phyloP scores from a whole-genome alignment of 2,888 invertebrate species.

The Tridacna gigas region DNA sequence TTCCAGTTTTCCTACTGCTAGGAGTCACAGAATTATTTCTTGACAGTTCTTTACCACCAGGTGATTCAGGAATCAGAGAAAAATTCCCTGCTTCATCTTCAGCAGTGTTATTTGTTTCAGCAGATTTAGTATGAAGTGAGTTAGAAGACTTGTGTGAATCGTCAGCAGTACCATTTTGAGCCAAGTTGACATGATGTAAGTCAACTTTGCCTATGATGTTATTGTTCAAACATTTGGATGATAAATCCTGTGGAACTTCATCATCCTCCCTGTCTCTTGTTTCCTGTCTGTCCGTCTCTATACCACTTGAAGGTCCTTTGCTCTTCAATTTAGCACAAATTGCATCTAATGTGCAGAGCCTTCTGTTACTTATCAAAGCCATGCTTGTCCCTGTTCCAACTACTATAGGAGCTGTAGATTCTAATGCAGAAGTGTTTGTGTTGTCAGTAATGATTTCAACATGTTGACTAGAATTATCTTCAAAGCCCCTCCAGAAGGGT shows the following conservation, averaged over 20 bases:
- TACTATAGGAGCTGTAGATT: background rate
- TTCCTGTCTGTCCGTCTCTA: slow-evolving; percentile 11
- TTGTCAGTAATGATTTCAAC: background rate
- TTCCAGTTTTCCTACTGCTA: background rate
- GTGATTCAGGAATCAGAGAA: background rate
- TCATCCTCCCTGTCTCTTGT: slow-evolving; percentile 23
- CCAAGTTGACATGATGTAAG: slow-evolving; percentile 35
- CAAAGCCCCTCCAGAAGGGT: slow-evolving; percentile 23
- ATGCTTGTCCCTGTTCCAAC: slow-evolving; percentile 37
- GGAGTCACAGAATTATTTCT: background rate
- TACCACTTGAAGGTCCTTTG: slow-evolving; percentile 25
- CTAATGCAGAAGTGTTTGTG: background rate
- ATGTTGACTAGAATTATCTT: slow-evolving; percentile 1
- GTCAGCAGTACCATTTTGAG: slow-evolving; percentile 1
- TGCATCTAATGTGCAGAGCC: slow-evolving; percentile 80
- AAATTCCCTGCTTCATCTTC: background rate
- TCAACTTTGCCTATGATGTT: slow-evolving; percentile 60
- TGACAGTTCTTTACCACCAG: background rate
- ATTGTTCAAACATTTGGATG: slow-evolving; percentile 54
- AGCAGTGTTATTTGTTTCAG: background rate
- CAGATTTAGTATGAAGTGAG: background rate
- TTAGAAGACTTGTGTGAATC: background rate
- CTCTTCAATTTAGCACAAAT: slow-evolving; percentile 82
- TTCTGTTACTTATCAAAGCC: slow-evolving; percentile 62
- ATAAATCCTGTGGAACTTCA: slow-evolving; percentile 42